These are phyloP conservation scores for Scaptomyza pallida DNA, from an alignment of 1,140 invertebrate genomes.

Conservation along the genomic window DNA sequence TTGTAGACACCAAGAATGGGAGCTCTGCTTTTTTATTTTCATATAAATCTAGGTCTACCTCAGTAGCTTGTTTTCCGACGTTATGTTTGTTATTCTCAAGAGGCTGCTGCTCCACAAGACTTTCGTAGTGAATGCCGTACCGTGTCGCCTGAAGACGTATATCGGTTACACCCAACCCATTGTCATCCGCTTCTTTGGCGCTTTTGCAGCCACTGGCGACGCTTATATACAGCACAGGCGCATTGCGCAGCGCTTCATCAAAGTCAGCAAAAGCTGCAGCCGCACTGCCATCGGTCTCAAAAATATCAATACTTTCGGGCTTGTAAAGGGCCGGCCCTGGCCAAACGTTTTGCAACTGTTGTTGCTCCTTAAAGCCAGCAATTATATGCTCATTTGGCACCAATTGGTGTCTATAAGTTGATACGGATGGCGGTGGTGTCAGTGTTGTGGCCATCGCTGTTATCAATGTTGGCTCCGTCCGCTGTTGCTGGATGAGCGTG, in stretches of 20 bases:
- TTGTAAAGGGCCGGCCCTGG: conserved; percentile 61
- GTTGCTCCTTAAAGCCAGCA: conserved; percentile 54
- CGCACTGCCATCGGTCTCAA: conserved; percentile 54
- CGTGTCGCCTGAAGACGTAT: conserved; percentile 56
- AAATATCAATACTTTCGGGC: conserved; percentile 81
- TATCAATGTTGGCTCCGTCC: conserved; percentile 77
- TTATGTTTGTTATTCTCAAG: conserved; percentile 41
- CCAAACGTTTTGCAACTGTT: conserved; percentile 35
- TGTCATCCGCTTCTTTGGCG: conserved; percentile 59
- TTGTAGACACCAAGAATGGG: conserved; percentile 54
- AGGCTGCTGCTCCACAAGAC: conserved; percentile 59
- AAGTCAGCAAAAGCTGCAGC: conserved; percentile 74
- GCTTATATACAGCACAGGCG: conserved; percentile 67
- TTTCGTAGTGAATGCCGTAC: conserved; percentile 70
- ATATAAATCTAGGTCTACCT: neutral
- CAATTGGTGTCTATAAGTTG: conserved; percentile 41
- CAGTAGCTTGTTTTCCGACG: neutral
- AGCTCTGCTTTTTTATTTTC: conserved; percentile 30
- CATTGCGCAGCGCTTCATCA: conserved; percentile 74
- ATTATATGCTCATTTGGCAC: conserved; percentile 71
- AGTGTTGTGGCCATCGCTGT: conserved; percentile 68
- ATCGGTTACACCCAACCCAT: conserved; percentile 62
- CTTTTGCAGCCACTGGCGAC: conserved; percentile 38
- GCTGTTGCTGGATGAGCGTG: conserved; percentile 78
- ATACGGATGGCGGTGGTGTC: conserved; percentile 4